phyloP scores from a whole-genome alignment of 2,113 vertebrate genomes.

The Octodon degus region DNA sequence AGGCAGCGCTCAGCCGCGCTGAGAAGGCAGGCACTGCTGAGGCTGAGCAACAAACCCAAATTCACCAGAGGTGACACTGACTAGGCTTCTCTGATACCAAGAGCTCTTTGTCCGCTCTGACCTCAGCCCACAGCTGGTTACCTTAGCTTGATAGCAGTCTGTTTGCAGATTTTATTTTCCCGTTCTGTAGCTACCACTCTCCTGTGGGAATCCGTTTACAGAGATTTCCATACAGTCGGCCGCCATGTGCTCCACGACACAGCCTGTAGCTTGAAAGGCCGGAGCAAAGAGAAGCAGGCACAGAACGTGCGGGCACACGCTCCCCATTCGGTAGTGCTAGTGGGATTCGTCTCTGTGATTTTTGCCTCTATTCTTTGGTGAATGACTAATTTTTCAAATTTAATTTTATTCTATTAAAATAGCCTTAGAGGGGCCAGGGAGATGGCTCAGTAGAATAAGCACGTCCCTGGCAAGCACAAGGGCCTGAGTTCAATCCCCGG shows the following conservation, averaged over 20 bases:
- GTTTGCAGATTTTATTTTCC: neutral
- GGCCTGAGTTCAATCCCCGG: too few species aligned
- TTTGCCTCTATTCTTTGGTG: neutral
- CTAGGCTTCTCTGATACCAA: neutral
- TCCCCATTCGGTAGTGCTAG: neutral
- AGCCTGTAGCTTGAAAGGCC: neutral
- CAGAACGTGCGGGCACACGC: too few species aligned
- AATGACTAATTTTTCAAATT: neutral
- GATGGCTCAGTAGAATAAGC: too few species aligned
- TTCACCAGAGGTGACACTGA: neutral
- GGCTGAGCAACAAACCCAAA: neutral
- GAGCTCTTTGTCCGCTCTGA: neutral
- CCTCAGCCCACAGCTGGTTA: neutral
- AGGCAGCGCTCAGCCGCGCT: neutral
- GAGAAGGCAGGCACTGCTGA: neutral
- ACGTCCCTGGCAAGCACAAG: too few species aligned
- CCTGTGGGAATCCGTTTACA: neutral
- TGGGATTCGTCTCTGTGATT: neutral
- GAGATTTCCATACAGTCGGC: neutral
- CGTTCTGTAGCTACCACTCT: neutral
- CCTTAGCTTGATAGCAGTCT: neutral
- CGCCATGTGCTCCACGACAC: neutral
- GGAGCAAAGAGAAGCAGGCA: neutral
- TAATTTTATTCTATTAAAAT: neutral
- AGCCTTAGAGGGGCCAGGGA: neutral